A percentile compares a stretch with the other conserved stretches of the same genome.
These are phyloP conservation scores for Cylloceria caligata DNA, from an alignment of 2,888 invertebrate species.

Conservation along the genomic window DNA sequence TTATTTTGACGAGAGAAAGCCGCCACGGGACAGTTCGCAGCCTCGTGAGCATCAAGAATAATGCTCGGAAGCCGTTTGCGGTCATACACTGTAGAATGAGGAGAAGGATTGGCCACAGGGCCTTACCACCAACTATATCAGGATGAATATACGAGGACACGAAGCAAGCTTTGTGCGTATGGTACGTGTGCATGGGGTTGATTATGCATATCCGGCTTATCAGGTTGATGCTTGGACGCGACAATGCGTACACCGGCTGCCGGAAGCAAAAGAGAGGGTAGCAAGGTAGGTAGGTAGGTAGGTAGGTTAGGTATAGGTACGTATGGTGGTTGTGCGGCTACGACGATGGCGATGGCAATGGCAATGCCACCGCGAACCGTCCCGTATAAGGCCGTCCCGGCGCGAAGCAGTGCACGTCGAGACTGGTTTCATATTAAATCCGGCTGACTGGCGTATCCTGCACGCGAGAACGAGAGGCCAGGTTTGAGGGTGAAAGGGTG, in stretches of 20 bases:
- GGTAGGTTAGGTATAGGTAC: constrained; percentile 20
- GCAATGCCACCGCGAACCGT: constrained; percentile 64
- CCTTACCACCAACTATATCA: not conserved
- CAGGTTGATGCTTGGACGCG: constrained; percentile 62
- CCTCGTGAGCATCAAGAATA: not conserved
- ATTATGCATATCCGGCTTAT: constrained; percentile 75
- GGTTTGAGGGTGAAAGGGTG: constrained; percentile 29
- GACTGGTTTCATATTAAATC: constrained; percentile 82
- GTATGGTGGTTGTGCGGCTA: constrained; percentile 44
- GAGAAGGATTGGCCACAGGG: constrained; percentile 4
- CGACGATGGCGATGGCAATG: constrained; percentile 45
- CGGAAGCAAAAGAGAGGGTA: constrained; percentile 57
- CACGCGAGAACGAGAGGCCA: constrained; percentile 70
- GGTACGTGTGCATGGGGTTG: constrained; percentile 47
- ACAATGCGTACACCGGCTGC: constrained; percentile 68
- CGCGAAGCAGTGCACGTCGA: constrained; percentile 56
- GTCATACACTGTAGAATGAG: not conserved
- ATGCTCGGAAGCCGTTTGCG: constrained; percentile 9
- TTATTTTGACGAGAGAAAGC: constrained; percentile 1
- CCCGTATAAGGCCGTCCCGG: constrained; percentile 61
- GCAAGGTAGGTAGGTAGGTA: constrained; percentile 28
- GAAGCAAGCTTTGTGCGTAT: constrained; percentile 37
- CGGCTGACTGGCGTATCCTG: constrained; percentile 81
- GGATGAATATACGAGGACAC: constrained; percentile 3
- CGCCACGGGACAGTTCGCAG: not conserved